Evolutionary conservation across 2,888 invertebrate genomes (phyloP), one percentile per base, ranked within the genome.

Genomic region (Crematogaster levior): DNA sequence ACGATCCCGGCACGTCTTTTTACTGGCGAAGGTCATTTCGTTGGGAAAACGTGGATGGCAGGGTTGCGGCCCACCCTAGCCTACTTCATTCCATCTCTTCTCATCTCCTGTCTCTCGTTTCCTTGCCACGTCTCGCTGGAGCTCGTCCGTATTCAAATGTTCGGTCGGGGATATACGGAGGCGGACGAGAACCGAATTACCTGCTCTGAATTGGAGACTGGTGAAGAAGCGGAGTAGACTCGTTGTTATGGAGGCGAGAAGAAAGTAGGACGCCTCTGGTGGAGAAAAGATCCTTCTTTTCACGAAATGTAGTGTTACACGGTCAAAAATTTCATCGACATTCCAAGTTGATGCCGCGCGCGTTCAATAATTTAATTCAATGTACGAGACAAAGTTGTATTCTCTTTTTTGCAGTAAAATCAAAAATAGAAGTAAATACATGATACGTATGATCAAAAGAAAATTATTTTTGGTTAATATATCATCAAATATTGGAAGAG

Each of bases 11-110:
- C 61, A 81, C 84, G 87, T 85, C 79, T 81, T 74, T 83, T 85
- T 86, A 72, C 83, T 61, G 82, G 82, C 82, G 84, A 84, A 82
- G 87, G 86, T 89, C 86, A 87, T 89, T 89, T 85, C 73, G 74
- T 80, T 73, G 83, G 65, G 34, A 80, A 83, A 86, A 89, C 80
- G 66, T 53, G 65, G 65, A 6, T 56, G 58, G 60, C 66, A 60
- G 84, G 86, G 73, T 70, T 56, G 72, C 24, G 73, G 27, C 83
- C 63, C 56, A 27, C 58, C 79, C 63, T 30, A 72, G 66, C 60
- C 79, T 66, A 48, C 37, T 65, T 80, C 72, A 46, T 66, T 46
- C 53, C 72, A 56, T 63, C 40, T 74, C 73, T n/a, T 53, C 24
- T 15, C 72, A n/a, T 30, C 80, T 46, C 21, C 24, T 24, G 34